Percentiles rank a stretch among this genome's conserved stretches.
These are phyloP conservation scores for Cataglyphis albicans DNA, from an alignment of 2,888 invertebrate genomes.

Conservation along the genomic window DNA sequence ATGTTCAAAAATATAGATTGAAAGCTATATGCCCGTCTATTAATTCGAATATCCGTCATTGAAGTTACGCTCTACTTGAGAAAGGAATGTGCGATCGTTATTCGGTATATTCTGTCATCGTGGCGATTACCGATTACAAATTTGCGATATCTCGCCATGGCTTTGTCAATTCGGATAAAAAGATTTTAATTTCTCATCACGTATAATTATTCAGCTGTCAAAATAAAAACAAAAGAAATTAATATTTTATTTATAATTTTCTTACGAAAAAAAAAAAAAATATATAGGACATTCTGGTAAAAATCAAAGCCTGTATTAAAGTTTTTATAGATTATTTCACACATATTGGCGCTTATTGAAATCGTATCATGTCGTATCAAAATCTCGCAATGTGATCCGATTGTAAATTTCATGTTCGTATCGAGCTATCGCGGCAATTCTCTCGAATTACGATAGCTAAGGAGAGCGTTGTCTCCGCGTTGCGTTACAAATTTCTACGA, in stretches of 20 bases:
- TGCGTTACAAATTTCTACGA: conserved; percentile 64
- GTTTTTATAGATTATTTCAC: background rate
- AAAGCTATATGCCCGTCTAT: conserved; percentile 43
- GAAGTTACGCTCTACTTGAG: conserved; percentile 57
- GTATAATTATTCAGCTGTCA: conserved; percentile 16
- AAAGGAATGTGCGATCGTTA: conserved; percentile 61
- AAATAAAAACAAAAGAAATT: background rate
- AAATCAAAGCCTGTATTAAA: background rate
- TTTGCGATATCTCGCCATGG: conserved; percentile 11
- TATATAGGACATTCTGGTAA: background rate
- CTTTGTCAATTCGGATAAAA: conserved; percentile 48
- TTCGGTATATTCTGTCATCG: conserved; percentile 39
- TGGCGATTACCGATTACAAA: conserved; percentile 21
- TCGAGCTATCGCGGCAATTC: conserved; percentile 55
- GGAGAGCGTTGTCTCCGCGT: conserved; percentile 62
- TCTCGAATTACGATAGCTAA: conserved; percentile 68
- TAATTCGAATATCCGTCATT: conserved; percentile 39
- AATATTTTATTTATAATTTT: conserved; percentile 15
- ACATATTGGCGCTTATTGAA: conserved; percentile 15
- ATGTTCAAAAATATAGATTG: conserved; percentile 35
- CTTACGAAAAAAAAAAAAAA: background rate
- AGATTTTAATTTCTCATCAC: conserved; percentile 53
- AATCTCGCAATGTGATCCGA: conserved; percentile 66
- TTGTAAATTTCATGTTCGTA: conserved; percentile 68
- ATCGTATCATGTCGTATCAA: conserved; percentile 52